Conservation (phyloP, 2,113 vertebrate genomes). For the Nothobranchius furzeri region DNA sequence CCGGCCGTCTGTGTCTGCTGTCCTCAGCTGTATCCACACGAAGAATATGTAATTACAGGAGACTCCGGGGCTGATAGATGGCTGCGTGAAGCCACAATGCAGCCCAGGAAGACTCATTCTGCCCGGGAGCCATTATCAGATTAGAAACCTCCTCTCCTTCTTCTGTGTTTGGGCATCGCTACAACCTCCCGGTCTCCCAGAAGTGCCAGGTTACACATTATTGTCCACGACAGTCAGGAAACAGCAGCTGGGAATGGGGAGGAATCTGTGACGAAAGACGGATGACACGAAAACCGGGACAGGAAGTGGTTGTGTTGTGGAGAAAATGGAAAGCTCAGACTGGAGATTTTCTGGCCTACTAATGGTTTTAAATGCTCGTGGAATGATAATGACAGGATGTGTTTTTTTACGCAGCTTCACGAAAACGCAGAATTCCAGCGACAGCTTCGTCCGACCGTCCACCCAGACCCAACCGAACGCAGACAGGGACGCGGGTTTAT, state of each 20-base stretch:
- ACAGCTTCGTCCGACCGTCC: conserved; percentile 29
- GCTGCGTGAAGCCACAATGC: conserved; percentile 55
- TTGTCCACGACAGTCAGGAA: conserved; percentile 16
- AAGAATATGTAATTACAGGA: conserved; percentile 70
- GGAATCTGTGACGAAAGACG: background rate
- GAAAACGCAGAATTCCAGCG: conserved; percentile 11
- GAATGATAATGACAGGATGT: conserved; percentile 58
- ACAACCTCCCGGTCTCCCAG: conserved; percentile 38
- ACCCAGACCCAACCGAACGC: conserved; percentile 46
- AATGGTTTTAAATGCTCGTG: conserved; percentile 46
- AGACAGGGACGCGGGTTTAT: no score
- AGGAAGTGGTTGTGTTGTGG: background rate
- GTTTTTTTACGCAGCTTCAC: conserved; percentile 24
- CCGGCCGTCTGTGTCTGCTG: conserved; percentile 20
- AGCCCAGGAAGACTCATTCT: conserved; percentile 51
- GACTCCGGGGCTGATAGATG: conserved; percentile 53
- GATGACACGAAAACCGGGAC: background rate
- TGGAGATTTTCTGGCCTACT: conserved; percentile 15
- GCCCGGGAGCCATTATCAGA: conserved; percentile 58
- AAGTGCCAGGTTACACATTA: conserved; percentile 53
- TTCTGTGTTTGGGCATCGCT: conserved; percentile 23
- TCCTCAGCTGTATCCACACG: conserved; percentile 43
- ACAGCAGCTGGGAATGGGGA: no score
- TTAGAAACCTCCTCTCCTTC: conserved; percentile 41
- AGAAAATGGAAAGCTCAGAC: conserved; percentile 24